Evolutionary conservation across 2,888 invertebrate genomes (phyloP).

Genomic region (Leptogaster cylindrica): DNA sequence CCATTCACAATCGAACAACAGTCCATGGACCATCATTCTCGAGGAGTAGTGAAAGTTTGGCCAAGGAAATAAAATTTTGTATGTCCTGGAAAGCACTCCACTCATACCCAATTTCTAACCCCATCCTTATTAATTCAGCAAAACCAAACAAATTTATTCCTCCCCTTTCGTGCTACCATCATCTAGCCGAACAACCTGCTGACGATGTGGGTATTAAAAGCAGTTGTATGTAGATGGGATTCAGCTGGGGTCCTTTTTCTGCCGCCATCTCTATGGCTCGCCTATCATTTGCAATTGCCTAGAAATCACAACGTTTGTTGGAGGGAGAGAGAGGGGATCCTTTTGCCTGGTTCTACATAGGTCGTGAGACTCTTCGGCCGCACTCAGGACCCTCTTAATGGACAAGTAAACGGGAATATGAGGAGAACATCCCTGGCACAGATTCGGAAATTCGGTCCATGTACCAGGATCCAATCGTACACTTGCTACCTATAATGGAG

Average conservation of each 20-base stretch:
- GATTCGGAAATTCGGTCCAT: neutral
- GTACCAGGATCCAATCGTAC: conserved; percentile 38
- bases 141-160: conserved; percentile 40
- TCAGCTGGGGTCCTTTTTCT: neutral
- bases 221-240: conserved; percentile 28
- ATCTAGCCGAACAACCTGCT: conserved; percentile 38
- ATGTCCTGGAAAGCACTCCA: neutral
- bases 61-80: conserved; percentile 5
- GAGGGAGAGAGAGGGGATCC: conserved; percentile 21
- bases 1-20: neutral
- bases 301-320: conserved; percentile 26
- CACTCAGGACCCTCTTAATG: conserved; percentile 23
- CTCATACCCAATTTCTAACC: neutral
- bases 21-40: neutral
- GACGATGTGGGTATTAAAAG: conserved; percentile 42
- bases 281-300: conserved; percentile 15
- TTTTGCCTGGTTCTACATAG: conserved; percentile 17
- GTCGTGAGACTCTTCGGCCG: neutral
- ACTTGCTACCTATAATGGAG: conserved; percentile 45
- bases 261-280: neutral
- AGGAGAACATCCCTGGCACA: neutral
- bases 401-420: conserved; percentile 9
- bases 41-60: conserved; percentile 3
- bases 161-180: conserved; percentile 20
- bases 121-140: conserved; percentile 22